Conservation (phyloP, 2,888 invertebrate species). For the Erebia palarica region DNA sequence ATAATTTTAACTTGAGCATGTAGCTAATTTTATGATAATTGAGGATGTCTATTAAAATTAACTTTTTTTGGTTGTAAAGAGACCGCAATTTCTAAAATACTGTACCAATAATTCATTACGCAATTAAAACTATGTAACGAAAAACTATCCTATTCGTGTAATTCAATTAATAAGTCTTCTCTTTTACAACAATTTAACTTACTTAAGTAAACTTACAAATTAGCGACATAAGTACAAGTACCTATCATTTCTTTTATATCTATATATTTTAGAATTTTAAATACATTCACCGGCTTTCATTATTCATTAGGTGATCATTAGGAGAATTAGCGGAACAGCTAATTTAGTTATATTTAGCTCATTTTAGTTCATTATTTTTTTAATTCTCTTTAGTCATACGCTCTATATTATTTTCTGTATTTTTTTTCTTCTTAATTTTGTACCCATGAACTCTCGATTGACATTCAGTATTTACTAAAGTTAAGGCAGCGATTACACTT, state of each 20-base stretch:
- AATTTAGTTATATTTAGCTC: not conserved
- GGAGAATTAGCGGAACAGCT: not conserved
- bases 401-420: not conserved
- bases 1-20: too few species aligned
- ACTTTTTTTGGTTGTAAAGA: conserved; percentile 8
- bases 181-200: too few species aligned
- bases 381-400: not conserved
- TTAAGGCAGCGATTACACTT: too few species aligned
- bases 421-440: too few species aligned
- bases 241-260: too few species aligned
- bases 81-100: conserved; percentile 19
- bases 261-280: not conserved
- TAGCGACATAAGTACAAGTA: too few species aligned
- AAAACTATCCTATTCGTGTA: conserved; percentile 15
- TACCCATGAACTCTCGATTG: too few species aligned
- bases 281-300: not conserved
- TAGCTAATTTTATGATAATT: not conserved
- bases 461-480: too few species aligned
- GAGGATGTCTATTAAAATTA: not conserved
- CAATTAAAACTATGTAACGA: conserved; percentile 20
- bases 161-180: conserved; percentile 1
- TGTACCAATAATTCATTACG: conserved; percentile 6
- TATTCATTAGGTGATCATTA: not conserved
- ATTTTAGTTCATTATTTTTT: not conserved
- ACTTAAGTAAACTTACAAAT: too few species aligned